Evolutionary conservation across 2,888 invertebrate genomes (phyloP), one percentile per base, ranked within the genome.

Genomic region (Drosophila differens): DNA sequence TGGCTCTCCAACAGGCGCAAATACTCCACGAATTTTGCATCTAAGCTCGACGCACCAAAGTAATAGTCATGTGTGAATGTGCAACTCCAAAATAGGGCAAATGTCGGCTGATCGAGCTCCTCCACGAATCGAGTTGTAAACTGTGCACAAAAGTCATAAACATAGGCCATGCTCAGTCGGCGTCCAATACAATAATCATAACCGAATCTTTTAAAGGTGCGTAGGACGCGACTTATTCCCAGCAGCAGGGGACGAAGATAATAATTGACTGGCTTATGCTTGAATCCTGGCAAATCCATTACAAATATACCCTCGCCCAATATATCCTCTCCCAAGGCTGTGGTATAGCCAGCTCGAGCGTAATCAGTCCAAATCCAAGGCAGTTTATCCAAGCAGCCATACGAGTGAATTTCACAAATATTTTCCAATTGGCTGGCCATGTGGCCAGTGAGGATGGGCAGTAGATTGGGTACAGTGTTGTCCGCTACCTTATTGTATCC

Each of bases 401-500:
- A 85, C n/a, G 90, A 85, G 9, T 47, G 47, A 0, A 47, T 47
- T 2, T 47, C 16, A 16, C 47, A 47, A 25, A 47, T 4, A 9
- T 16, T 16, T 4, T 47, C 9, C 25, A 47, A 25, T 25, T 47
- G 47, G 4, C 47, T 47, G 5, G 91, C 89, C 3, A 7, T 94
- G 67, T 94, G 93, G 0, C 98, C 98, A 0, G 96, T 95, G 5
- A 97, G 94, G 51, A 96, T 94, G 0, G 97, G 96, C 94, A 97
- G 95, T 62, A 98, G 92, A 93, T 98, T 98, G 0, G 97, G 97
- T 87, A 96, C 96, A 0, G 97, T 97, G 83, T 97, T 97, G 84
- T 97, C 97, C 0, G 95, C 97, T 67, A 97, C 94, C 93, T 95
- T 95, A 85, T 95, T 94, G 92, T 97, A 97, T 2, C 96, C 97